Evolutionary conservation across 2,113 vertebrate species (phyloP).

Genomic region (Sinocyclocheilus anophthalmus): DNA sequence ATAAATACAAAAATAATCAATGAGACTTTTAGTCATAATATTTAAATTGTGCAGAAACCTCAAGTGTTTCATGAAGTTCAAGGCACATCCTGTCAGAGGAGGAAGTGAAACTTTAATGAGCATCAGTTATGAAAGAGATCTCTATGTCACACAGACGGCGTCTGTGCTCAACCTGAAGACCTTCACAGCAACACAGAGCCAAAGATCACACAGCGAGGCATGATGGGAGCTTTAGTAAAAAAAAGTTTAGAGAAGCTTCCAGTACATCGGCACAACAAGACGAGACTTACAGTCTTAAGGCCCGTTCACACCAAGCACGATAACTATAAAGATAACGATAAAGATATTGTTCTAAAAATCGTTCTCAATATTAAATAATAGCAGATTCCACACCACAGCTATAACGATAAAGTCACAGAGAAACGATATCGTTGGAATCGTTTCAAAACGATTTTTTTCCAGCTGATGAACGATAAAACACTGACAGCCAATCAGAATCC

Average conservation of each 20-base stretch:
- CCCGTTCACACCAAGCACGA: no score
- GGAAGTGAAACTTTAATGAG: conserved; percentile 21
- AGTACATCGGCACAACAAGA: background rate
- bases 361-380: no score
- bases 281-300: background rate
- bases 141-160: background rate
- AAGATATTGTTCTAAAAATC: no score
- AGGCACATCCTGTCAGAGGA: background rate
- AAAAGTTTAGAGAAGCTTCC: background rate
- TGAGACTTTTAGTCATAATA: background rate
- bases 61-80: background rate
- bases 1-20: background rate
- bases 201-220: conserved; percentile 11
- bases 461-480: no score
- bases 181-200: background rate
- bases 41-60: background rate
- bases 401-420: no score
- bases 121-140: conserved; percentile 2
- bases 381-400: no score
- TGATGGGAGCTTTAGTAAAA: background rate
- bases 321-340: no score
- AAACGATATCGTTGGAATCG: no score
- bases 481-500: no score
- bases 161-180: conserved; percentile 10
- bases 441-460: no score